Conservation (phyloP, 2,797 vertebrate species). For the Gallinago stenura region DNA sequence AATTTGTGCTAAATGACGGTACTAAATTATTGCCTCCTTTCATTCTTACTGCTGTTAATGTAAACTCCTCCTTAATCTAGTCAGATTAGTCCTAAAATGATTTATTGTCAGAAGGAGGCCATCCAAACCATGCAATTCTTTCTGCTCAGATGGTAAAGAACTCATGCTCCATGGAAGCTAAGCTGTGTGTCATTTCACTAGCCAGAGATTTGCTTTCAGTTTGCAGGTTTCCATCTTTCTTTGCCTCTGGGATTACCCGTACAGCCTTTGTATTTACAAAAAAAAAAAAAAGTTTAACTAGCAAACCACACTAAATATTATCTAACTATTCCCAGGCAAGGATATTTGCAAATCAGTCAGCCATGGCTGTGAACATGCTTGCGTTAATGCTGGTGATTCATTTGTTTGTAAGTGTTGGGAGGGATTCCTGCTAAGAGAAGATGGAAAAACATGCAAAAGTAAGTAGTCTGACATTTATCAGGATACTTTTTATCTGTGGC, state of each 20-base stretch:
- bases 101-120: background rate
- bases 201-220: background rate
- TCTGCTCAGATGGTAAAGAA: background rate
- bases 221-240: background rate
- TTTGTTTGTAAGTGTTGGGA: slow-evolving; percentile 86
- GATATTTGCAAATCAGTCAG: slow-evolving; percentile 83
- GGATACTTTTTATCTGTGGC: background rate
- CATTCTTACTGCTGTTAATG: background rate
- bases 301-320: background rate
- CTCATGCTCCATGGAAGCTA: background rate
- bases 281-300: background rate
- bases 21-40: background rate
- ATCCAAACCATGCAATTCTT: background rate
- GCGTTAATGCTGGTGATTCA: slow-evolving; percentile 79
- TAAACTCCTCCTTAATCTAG: background rate
- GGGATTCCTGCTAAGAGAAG: slow-evolving; percentile 84
- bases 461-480: slow-evolving; percentile 58
- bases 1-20: background rate
- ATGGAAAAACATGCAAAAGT: slow-evolving; percentile 86
- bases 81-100: background rate
- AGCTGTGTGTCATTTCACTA: background rate
- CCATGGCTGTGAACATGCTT: slow-evolving; percentile 86
- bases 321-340: slow-evolving; percentile 75
- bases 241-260: background rate
- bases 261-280: background rate